Evolutionary conservation across 2,113 vertebrate genomes (phyloP).

Genomic region (Hyaena hyaena): DNA sequence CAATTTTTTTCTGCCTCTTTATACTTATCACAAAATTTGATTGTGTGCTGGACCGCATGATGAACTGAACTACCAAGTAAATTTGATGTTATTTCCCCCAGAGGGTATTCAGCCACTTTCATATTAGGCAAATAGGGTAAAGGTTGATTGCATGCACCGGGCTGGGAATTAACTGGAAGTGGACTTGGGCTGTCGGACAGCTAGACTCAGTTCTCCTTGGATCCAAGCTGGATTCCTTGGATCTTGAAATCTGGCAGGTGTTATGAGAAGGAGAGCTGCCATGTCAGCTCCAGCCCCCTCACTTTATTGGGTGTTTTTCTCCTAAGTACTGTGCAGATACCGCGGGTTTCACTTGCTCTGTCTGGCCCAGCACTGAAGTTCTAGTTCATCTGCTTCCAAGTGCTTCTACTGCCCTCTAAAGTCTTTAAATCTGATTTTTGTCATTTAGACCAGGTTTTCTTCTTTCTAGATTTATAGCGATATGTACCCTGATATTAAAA

Average conservation of each 20-base stretch:
- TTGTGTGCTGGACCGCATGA: not conserved
- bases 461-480: not conserved
- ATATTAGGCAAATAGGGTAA: rapidly evolving
- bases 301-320: rapidly evolving
- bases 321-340: rapidly evolving
- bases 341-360: rapidly evolving
- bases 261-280: rapidly evolving
- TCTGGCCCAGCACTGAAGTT: not conserved
- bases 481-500: not conserved
- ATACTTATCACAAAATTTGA: not conserved
- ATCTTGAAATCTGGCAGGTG: not conserved
- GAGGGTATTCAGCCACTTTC: rapidly evolving
- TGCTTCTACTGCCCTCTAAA: not conserved
- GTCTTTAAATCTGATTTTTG: not conserved
- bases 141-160: rapidly evolving
- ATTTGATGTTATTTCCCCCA: no score
- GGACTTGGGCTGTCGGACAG: rapidly evolving
- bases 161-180: rapidly evolving
- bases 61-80: not conserved
- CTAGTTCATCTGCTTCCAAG: not conserved
- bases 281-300: rapidly evolving
- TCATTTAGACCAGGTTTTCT: not conserved
- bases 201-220: rapidly evolving
- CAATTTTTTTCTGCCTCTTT: not conserved
- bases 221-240: no score